Evolutionary conservation across 1,140 invertebrate species (phyloP).

Genomic region (Heliconius eleuchia): DNA sequence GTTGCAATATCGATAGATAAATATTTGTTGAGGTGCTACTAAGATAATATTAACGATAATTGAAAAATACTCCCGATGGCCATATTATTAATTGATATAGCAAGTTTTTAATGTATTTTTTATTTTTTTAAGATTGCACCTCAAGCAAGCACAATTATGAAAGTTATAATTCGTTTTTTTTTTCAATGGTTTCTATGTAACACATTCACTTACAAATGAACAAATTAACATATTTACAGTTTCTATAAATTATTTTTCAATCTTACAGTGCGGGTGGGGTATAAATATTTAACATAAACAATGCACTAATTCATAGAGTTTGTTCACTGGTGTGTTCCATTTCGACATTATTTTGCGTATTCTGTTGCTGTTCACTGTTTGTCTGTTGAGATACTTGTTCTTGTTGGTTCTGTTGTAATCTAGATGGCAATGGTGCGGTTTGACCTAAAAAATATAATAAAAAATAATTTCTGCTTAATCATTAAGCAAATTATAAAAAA

Average conservation of each 20-base stretch:
- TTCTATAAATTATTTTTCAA: slow-evolving; percentile 23
- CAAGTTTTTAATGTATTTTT: neutral
- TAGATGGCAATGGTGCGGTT: slow-evolving; percentile 68
- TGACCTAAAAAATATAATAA: slow-evolving; percentile 52
- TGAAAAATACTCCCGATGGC: neutral
- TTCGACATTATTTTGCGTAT: slow-evolving; percentile 56
- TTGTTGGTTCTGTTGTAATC: slow-evolving; percentile 62
- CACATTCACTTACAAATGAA: neutral
- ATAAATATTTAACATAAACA: slow-evolving; percentile 24
- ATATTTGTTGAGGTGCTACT: neutral
- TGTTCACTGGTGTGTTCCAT: slow-evolving; percentile 63
- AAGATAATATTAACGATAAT: neutral
- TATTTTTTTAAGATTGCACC: neutral
- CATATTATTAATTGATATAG: neutral
- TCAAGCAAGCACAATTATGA: neutral
- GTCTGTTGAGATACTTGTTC: slow-evolving; percentile 46
- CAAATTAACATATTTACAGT: slow-evolving; percentile 16
- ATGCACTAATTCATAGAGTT: slow-evolving; percentile 56
- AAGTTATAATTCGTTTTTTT: neutral
- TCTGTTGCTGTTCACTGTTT: slow-evolving; percentile 52
- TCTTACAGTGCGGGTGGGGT: slow-evolving; percentile 33
- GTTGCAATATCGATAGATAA: neutral
- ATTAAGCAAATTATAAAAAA: too few species aligned
- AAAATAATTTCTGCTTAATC: neutral
- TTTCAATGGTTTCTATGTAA: neutral